Percentiles rank a stretch among this genome's conserved stretches.
Conservation (phyloP, 1,140 invertebrate genomes). For the Drosophila lacteicornis region DNA sequence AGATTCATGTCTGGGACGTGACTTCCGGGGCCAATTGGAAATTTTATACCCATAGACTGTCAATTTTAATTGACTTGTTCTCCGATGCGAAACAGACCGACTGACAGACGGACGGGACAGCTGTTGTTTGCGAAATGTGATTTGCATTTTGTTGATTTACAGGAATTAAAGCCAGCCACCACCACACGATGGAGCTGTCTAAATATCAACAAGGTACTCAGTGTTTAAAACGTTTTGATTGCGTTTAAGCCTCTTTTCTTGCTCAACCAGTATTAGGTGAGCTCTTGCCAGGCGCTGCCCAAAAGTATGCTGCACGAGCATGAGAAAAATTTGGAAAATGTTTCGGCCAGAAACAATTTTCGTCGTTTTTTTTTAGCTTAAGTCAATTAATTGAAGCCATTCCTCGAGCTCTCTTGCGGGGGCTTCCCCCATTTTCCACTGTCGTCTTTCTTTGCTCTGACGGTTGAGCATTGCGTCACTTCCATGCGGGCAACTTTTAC, state of each 20-base stretch:
- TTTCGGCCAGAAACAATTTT: constrained; percentile 18
- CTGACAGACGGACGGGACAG: neutral
- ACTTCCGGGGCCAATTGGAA: constrained; percentile 30
- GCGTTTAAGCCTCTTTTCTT: constrained; percentile 23
- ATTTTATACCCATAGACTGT: constrained; percentile 40
- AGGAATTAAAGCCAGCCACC: constrained; percentile 25
- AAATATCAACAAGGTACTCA: constrained; percentile 23
- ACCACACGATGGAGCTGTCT: constrained; percentile 9
- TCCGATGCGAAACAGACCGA: neutral
- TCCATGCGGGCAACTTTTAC: constrained; percentile 60
- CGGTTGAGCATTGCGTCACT: constrained; percentile 49
- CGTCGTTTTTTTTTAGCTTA: neutral
- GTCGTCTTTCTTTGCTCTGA: constrained; percentile 19
- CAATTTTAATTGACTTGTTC: constrained; percentile 61
- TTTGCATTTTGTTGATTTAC: constrained; percentile 39
- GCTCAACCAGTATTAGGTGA: constrained; percentile 8
- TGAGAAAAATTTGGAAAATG: constrained; percentile 3
- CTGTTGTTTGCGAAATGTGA: constrained; percentile 26
- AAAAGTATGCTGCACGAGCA: constrained; percentile 50
- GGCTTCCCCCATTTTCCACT: neutral
- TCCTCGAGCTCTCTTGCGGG: constrained; percentile 27
- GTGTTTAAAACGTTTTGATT: constrained; percentile 23
- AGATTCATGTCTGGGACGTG: constrained; percentile 35
- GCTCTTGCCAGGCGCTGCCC: constrained; percentile 16
- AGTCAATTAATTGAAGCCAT: constrained; percentile 76